Evolutionary conservation across 2,888 invertebrate species (phyloP).

Genomic region (Chrysolina oricalcia): DNA sequence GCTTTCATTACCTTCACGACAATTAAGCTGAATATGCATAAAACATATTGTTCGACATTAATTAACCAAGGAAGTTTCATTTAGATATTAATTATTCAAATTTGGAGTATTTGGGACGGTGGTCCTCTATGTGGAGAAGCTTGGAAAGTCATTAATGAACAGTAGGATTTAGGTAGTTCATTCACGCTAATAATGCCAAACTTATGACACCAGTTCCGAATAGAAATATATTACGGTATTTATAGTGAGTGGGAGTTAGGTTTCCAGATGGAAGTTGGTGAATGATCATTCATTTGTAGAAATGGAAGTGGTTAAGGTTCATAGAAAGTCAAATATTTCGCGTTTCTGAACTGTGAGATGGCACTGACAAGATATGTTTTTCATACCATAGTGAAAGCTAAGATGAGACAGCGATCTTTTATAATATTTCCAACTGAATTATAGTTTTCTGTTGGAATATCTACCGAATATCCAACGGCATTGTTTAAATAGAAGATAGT

Average conservation of each 20-base stretch:
- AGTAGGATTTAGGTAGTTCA: constrained; percentile 32
- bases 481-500: no score
- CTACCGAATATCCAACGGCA: no score
- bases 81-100: constrained; percentile 47
- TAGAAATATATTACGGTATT: not conserved
- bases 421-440: no score
- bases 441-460: no score
- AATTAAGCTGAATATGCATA: constrained; percentile 56
- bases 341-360: no score
- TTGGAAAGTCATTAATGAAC: constrained; percentile 38
- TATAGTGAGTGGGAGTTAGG: not conserved
- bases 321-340: no score
- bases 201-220: not conserved
- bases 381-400: no score
- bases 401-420: no score
- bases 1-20: constrained; percentile 51
- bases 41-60: constrained; percentile 59
- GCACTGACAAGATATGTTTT: no score
- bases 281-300: no score
- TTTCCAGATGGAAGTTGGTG: no score
- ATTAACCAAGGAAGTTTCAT: constrained; percentile 54
- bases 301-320: no score
- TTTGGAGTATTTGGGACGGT: constrained; percentile 39
- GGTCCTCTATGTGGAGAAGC: constrained; percentile 32
- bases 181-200: constrained; percentile 25